phyloP scores from a whole-genome alignment of 2,888 invertebrate species.

The Caenorhabditis sp. region DNA sequence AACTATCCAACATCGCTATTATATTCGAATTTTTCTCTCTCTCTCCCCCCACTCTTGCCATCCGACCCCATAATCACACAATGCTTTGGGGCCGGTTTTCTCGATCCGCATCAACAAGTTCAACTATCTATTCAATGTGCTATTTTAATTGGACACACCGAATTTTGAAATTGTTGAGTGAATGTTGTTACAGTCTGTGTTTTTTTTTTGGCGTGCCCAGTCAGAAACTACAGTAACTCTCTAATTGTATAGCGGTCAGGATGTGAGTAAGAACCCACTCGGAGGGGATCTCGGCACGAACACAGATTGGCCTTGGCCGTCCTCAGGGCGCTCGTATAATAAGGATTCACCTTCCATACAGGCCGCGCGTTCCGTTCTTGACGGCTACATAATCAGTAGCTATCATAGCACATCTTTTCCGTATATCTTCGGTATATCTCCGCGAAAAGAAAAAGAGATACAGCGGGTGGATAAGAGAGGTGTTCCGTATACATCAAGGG shows the following conservation, averaged over 20 bases:
- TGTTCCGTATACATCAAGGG: conserved; percentile 38
- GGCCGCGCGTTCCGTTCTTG: conserved; percentile 36
- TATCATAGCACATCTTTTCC: conserved; percentile 55
- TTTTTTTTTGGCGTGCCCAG: conserved; percentile 13
- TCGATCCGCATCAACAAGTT: conserved; percentile 60
- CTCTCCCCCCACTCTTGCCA: conserved; percentile 19
- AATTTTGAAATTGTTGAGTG: conserved; percentile 46
- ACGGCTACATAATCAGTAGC: conserved; percentile 60
- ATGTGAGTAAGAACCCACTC: conserved; percentile 34
- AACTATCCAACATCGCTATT: conserved; percentile 57
- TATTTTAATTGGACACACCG: conserved; percentile 56
- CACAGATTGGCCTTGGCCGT: conserved; percentile 54
- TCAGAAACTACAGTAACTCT: conserved; percentile 29
- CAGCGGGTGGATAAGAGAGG: conserved; percentile 34
- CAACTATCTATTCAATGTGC: conserved; percentile 58
- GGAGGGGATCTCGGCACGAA: conserved; percentile 45
- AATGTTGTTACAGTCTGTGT: conserved; percentile 8
- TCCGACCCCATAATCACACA: conserved; percentile 54
- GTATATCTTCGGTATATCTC: conserved; percentile 48
- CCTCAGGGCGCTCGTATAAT: conserved; percentile 54
- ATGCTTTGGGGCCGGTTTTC: conserved; percentile 57
- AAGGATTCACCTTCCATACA: conserved; percentile 43
- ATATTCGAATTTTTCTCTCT: conserved; percentile 54
- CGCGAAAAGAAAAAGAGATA: conserved; percentile 31
- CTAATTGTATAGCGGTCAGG: conserved; percentile 50